Percentiles rank a stretch among this genome's conserved stretches.
These are phyloP conservation scores for Sebastes hopkinsi DNA, from an alignment of 2,797 vertebrate genomes.

Conservation along the genomic window DNA sequence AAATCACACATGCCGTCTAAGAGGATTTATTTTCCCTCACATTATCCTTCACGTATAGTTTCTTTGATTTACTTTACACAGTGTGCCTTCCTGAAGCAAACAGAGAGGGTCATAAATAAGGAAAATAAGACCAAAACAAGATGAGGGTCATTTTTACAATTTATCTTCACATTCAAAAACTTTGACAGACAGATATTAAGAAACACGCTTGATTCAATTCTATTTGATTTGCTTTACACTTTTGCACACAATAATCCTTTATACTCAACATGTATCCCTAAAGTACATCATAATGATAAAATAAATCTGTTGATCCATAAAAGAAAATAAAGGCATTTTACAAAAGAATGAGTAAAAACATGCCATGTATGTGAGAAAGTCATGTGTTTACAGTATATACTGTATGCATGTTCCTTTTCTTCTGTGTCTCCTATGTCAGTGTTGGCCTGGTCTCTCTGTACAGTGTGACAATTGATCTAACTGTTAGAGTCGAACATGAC, in stretches of 20 bases:
- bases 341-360: not conserved
- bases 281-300: not conserved
- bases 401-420: not conserved
- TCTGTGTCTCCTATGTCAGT: not conserved
- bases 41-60: not conserved
- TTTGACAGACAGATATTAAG: not conserved
- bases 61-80: constrained; percentile 14
- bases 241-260: constrained; percentile 1
- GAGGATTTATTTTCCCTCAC: constrained; percentile 27
- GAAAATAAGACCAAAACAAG: not conserved
- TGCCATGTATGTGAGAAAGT: not conserved
- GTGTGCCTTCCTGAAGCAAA: constrained; percentile 4
- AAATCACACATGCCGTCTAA: constrained; percentile 32
- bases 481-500: constrained; percentile 13
- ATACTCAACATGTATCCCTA: not conserved
- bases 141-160: not conserved
- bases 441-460: not conserved
- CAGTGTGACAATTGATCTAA: not conserved
- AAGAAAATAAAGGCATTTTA: not conserved
- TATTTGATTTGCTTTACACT: not conserved
- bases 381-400: not conserved
- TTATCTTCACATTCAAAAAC: not conserved
- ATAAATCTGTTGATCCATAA: not conserved
- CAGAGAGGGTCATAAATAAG: not conserved
- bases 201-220: not conserved